A percentile compares a stretch with the other conserved stretches of the same genome.
Evolutionary conservation across 2,113 vertebrate species (phyloP).

Genomic region (Prietella phreatophila): DNA sequence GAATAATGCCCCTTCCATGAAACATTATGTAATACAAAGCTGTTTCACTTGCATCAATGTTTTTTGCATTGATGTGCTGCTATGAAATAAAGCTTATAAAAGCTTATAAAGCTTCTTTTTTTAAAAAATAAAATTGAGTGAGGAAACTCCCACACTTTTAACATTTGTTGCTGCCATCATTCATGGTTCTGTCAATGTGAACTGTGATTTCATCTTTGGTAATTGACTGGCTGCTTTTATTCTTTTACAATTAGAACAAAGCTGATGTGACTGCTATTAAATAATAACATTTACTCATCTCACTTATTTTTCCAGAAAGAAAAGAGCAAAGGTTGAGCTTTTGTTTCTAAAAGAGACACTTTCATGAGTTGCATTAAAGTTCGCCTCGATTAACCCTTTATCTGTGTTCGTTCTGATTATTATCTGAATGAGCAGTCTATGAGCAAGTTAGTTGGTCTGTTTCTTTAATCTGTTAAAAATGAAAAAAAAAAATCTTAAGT

Average conservation of each 20-base stretch:
- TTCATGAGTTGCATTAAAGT: not conserved
- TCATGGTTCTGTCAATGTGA: not conserved
- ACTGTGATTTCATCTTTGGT: not conserved
- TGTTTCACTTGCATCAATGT: not conserved
- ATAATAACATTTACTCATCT: not conserved
- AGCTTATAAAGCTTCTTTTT: not conserved
- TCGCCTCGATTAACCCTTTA: not conserved
- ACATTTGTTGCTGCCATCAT: constrained; percentile 1
- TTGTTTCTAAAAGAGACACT: not conserved
- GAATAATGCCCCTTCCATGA: not conserved
- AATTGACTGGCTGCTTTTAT: not conserved
- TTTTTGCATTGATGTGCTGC: not conserved
- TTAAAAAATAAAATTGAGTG: not conserved
- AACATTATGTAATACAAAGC: not conserved
- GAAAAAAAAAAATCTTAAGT: not conserved
- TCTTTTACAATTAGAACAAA: not conserved
- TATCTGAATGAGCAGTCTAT: not conserved
- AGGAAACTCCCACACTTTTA: not conserved
- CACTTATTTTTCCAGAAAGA: not conserved
- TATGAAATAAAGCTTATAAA: too few relatives aligned
- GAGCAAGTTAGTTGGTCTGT: not conserved
- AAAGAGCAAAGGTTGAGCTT: not conserved
- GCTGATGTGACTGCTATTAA: not conserved
- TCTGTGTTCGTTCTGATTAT: not conserved
- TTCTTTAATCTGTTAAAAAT: not conserved